These are phyloP conservation scores for Erythrolamprus reginae DNA, from an alignment of 2,113 vertebrate genomes.

Conservation along the genomic window DNA sequence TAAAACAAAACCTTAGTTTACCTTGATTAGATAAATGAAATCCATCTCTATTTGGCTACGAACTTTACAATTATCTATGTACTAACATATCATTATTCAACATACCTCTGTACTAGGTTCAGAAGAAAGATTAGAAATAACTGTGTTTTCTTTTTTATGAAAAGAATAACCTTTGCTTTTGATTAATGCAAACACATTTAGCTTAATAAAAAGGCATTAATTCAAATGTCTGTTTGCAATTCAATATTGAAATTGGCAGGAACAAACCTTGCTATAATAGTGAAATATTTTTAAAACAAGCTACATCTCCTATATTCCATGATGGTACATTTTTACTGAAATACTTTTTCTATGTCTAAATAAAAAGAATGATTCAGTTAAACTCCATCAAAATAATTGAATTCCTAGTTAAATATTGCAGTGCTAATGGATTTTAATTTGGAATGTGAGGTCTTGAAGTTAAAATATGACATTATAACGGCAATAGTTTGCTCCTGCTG, in stretches of 20 bases:
- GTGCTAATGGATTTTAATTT: neutral
- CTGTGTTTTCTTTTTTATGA: neutral
- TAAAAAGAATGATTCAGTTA: neutral
- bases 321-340: neutral
- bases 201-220: constrained; percentile 14
- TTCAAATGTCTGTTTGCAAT: constrained; percentile 12
- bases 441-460: neutral
- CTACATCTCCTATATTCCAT: neutral
- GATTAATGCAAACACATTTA: constrained; percentile 23
- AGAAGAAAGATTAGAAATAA: constrained; percentile 18
- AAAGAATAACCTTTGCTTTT: constrained; percentile 27
- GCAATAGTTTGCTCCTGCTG: too few species aligned
- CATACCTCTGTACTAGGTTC: neutral
- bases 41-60: constrained; percentile 24
- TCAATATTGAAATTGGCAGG: constrained; percentile 6
- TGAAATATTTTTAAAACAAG: neutral
- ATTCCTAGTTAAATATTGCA: neutral
- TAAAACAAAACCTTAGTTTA: neutral
- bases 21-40: constrained; percentile 9
- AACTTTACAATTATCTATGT: constrained; percentile 9
- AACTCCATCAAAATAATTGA: neutral
- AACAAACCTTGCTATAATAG: neutral
- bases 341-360: neutral
- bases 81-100: constrained; percentile 16
- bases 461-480: too few species aligned